Percentiles rank a stretch among this genome's conserved stretches.
These are phyloP conservation scores for Climacteris rufus DNA, from an alignment of 2,113 vertebrate genomes.

Conservation along the genomic window DNA sequence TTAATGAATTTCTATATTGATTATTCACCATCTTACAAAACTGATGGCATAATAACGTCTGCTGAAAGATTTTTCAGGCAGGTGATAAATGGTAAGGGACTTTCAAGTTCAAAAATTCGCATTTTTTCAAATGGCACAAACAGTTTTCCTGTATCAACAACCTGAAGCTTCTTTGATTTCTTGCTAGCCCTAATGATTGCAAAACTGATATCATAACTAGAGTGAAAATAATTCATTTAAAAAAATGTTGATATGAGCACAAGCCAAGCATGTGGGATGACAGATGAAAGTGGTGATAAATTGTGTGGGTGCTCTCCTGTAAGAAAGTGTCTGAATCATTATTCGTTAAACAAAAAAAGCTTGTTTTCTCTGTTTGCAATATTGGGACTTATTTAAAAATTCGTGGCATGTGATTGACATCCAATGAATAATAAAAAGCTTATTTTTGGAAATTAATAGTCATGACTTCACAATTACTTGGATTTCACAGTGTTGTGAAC, in stretches of 20 bases:
- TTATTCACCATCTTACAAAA: neutral
- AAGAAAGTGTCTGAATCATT: constrained; percentile 57
- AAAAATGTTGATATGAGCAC: constrained; percentile 57
- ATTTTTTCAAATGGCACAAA: neutral
- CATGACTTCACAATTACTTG: constrained; percentile 30
- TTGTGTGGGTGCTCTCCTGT: constrained; percentile 55
- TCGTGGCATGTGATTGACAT: constrained; percentile 22
- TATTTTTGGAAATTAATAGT: constrained; percentile 48
- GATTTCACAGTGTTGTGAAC: neutral
- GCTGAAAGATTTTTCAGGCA: neutral
- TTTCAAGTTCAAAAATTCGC: neutral
- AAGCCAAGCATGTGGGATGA: constrained; percentile 56
- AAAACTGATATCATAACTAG: constrained; percentile 39
- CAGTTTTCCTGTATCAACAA: neutral
- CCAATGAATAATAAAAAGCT: constrained; percentile 22
- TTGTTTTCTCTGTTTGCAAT: constrained; percentile 43
- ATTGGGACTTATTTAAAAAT: constrained; percentile 38
- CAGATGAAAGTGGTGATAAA: constrained; percentile 63
- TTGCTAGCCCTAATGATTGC: constrained; percentile 2
- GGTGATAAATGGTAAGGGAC: neutral
- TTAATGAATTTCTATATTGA: neutral
- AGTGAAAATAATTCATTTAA: constrained; percentile 47
- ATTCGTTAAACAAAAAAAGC: neutral
- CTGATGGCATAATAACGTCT: neutral
- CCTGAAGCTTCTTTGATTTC: neutral